Base-by-base conservation (phyloP, 2,888 invertebrate species). In the Amiota communis region DNA sequence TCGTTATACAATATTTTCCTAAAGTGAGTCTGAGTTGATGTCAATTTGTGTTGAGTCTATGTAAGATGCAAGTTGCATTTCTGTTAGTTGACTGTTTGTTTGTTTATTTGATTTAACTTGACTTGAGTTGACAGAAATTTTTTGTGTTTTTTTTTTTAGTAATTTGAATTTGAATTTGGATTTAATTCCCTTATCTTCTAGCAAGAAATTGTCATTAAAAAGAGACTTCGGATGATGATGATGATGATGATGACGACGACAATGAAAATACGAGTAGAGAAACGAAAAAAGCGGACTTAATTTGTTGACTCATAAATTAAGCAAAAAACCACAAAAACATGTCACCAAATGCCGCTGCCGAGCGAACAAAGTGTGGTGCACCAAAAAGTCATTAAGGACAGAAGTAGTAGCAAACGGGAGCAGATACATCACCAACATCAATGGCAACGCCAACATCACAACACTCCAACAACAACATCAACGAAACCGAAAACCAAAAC, bases 311-410 rank as follows among this genome's bases (percentile, higher is more conserved):
- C 51, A 23, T 68, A 68, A 68, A 53, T 68, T 68, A 68, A 68
- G 49, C 65, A 59, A 57, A 71, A 49, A 63, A 63, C 63, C 61
- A 20, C 48, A 61, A 61, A 61, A 23, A 59, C 20, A 59, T 53
- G 20, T 68, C 51, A 68, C 15, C 51, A 71, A 17, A 20, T 20
- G 59, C 59, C 17, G 20, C 70, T 11, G 13, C 48, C 49, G 9
- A 15, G 61, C 36, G 51, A 15, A 6, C 36, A 36, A 11, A 17
- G 17, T 8, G 51, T 49, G 48, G 70, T 49, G 61, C 70, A 70
- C 53, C 71, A 51, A 46, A 71, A 71, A 20, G 71, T 63, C 63
- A 71, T 71, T 71, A 71, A 71, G 64, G 17, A 15, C 61, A 64
- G 48, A 51, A 53, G 20, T 23, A 51, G n/a, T 13, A 36, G 23